Conservation (phyloP, 2,888 invertebrate species). For the Salpingus planirostris region DNA sequence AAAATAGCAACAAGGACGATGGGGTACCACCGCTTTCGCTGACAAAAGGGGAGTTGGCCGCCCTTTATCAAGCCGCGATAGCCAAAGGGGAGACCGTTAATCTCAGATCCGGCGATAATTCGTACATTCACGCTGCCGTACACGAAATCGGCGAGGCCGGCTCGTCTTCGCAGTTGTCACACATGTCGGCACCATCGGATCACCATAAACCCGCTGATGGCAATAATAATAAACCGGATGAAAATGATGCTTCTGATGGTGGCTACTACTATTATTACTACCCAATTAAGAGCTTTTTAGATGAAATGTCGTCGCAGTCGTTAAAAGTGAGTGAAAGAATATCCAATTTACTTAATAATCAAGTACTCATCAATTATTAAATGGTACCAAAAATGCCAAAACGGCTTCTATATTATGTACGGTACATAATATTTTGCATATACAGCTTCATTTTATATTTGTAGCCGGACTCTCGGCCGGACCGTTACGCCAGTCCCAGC, state of each 20-base stretch:
- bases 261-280: slow-evolving; percentile 49
- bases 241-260: no score
- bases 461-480: slow-evolving; percentile 2
- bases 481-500: no score
- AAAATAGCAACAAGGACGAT: slow-evolving; percentile 14
- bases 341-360: no score
- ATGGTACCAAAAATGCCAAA: no score
- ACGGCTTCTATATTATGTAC: no score
- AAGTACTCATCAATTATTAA: no score
- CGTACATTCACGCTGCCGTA: slow-evolving; percentile 32
- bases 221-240: slow-evolving; percentile 5
- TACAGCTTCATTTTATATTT: slow-evolving; percentile 4
- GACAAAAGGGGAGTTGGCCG: slow-evolving; percentile 39
- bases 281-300: slow-evolving; percentile 44
- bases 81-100: slow-evolving; percentile 34
- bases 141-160: slow-evolving; percentile 33
- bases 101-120: slow-evolving; percentile 29
- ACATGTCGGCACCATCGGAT: no score
- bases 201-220: neutral
- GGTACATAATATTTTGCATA: no score
- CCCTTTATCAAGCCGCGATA: slow-evolving; percentile 44
- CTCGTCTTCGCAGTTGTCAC: neutral
- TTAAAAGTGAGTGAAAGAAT: no score
- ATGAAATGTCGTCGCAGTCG: slow-evolving; percentile 32
- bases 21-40: slow-evolving; percentile 25